A percentile compares a stretch with the other conserved stretches of the same genome.
These are phyloP conservation scores for Pristionchus japonicus DNA, from an alignment of 2,888 invertebrate species.

Conservation along the genomic window DNA sequence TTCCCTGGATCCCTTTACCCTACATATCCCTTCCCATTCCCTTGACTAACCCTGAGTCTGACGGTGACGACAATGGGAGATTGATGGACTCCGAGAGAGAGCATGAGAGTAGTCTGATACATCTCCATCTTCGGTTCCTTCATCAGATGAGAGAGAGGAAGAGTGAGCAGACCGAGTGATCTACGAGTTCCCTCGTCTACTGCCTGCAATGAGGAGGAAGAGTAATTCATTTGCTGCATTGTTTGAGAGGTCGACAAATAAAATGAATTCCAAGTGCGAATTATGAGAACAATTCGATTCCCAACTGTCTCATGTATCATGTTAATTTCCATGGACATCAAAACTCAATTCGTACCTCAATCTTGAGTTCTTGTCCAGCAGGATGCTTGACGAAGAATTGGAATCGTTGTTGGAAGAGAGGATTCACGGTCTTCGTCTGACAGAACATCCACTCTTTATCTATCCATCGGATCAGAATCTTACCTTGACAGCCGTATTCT, in stretches of 20 bases:
- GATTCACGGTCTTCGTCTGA: slow-evolving; percentile 84
- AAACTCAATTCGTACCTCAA: no score
- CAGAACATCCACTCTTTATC: background rate
- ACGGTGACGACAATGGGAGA: slow-evolving; percentile 72
- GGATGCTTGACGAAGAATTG: slow-evolving; percentile 93
- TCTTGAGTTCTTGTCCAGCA: slow-evolving; percentile 87
- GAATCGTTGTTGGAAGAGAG: slow-evolving; percentile 95
- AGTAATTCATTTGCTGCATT: no score
- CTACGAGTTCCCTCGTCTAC: slow-evolving; percentile 70
- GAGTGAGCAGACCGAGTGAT: slow-evolving; percentile 64
- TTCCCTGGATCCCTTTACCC: background rate
- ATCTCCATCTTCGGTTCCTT: slow-evolving; percentile 72
- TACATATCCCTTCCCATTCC: background rate
- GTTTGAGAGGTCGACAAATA: no score
- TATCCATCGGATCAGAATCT: background rate
- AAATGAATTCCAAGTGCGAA: no score
- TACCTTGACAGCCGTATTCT: slow-evolving; percentile 71
- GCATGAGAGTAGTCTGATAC: slow-evolving; percentile 69
- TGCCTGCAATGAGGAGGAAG: slow-evolving; percentile 59
- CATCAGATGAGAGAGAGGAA: slow-evolving; percentile 66
- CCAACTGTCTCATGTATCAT: no score
- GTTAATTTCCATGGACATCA: no score
- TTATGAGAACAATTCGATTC: no score
- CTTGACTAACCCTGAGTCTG: slow-evolving; percentile 59
- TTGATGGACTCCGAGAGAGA: slow-evolving; percentile 72